Base-by-base conservation (phyloP, 64 coral and sea anemone species). In the Montipora capricornis region DNA sequence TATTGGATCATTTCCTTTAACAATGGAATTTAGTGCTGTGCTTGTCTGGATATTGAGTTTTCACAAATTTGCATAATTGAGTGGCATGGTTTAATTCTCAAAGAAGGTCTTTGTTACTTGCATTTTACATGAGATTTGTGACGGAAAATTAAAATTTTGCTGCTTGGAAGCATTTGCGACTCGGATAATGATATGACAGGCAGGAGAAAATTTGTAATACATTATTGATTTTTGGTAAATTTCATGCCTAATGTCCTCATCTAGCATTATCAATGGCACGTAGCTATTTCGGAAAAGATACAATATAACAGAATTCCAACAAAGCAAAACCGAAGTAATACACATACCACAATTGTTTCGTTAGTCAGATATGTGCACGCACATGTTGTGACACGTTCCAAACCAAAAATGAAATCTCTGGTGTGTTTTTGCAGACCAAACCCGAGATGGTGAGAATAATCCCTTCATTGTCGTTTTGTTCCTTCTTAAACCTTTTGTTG, bases 381-480 rank as follows among this genome's bases (percentile, higher is more conserved):
- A 49, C 47, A 78, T 50, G 44, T 16, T 50, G 26, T 26, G 44
- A 49, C 47, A 71, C 5, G n/a, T 26, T 71, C 44, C 76, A 5
- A 78, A 48, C 44, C 46, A 46, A 78, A 78, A 78, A 47, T 78
- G 45, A 78, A 78, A n/a, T 78, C 76, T 48, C 76, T 78, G 15
- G 76, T 78, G 44, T 78, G 76, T 78, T 47, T 78, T 5, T 78
- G 76, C 46, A 78, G 47, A 16, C 76, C 76, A 78, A 78, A 78
- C 15, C 76, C 76, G 17, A 48, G 45, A 46, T 78, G 76, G 76
- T 78, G 22, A 22, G 22, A 22, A 22, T 22, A 22, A 22, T 22
- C 22, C 22, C 22, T 22, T 22, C 22, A 22, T 45, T 46, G 2
- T 4, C 0, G 4, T 45, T 13, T 12, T 11, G 1, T 6, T 44